Conservation (phyloP, 2,113 vertebrate genomes). For the Syngnathoides biaculeatus region DNA sequence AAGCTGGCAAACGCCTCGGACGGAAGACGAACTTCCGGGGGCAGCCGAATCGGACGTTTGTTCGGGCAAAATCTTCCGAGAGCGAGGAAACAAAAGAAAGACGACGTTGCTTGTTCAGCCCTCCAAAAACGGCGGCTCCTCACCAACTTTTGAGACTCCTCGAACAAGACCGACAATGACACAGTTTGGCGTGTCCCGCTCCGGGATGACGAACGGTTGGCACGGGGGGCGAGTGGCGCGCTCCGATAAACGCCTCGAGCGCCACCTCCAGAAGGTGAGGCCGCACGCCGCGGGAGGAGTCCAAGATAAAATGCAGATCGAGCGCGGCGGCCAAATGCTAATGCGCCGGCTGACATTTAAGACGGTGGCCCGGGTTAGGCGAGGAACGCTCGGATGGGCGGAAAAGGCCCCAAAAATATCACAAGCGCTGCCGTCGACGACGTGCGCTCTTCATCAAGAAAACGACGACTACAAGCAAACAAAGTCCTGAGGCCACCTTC, state of each 20-base stretch:
- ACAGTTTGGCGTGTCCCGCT: slow-evolving; percentile 57
- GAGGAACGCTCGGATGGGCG: slow-evolving; percentile 42
- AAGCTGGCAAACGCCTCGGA: too few species aligned
- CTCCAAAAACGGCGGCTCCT: too few species aligned
- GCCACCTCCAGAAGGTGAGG: slow-evolving; percentile 44
- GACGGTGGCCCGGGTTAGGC: slow-evolving; percentile 51
- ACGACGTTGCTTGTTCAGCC: too few species aligned
- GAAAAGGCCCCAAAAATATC: slow-evolving; percentile 41
- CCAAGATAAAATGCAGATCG: slow-evolving; percentile 71
- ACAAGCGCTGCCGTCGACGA: neutral
- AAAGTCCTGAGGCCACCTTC: too few species aligned
- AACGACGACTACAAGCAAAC: too few species aligned
- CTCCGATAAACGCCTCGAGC: slow-evolving; percentile 72
- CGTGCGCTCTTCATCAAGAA: neutral
- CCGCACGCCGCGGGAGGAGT: slow-evolving; percentile 60
- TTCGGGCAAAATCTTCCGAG: too few species aligned
- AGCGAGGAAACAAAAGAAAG: too few species aligned
- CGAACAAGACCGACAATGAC: slow-evolving; percentile 76
- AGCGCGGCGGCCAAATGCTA: slow-evolving; percentile 74
- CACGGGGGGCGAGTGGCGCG: slow-evolving; percentile 62
- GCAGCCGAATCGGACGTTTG: too few species aligned
- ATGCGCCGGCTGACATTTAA: slow-evolving; percentile 76
- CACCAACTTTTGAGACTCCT: too few species aligned
- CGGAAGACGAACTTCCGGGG: too few species aligned
- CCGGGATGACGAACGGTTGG: slow-evolving; percentile 74